Conservation (phyloP, 2,113 vertebrate species). For the Phalacrocorax brasilianus region DNA sequence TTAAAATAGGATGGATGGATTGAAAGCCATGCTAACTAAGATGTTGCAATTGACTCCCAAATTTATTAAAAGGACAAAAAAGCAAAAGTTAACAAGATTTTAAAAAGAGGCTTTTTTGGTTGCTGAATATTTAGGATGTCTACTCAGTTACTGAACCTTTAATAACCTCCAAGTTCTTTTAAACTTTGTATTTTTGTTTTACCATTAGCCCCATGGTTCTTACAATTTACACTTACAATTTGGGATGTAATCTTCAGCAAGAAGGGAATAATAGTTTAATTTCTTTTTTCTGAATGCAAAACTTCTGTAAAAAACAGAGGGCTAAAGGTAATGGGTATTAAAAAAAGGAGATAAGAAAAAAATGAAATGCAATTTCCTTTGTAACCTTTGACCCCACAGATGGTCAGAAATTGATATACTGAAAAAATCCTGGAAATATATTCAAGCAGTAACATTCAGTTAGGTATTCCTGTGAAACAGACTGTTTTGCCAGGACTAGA, state of each 20-base stretch:
- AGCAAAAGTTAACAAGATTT: neutral
- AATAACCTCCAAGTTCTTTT: neutral
- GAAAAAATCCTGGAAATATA: neutral
- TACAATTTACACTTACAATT: neutral
- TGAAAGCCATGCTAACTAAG: neutral
- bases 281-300: neutral
- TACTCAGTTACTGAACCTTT: neutral
- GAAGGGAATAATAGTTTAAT: neutral
- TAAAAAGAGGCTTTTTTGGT: rapidly evolving
- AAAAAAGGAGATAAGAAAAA: neutral
- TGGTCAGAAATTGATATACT: neutral
- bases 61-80: neutral
- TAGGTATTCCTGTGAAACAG: neutral
- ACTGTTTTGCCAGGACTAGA: neutral
- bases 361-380: neutral
- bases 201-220: rapidly evolving
- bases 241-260: neutral
- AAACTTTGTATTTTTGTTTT: neutral
- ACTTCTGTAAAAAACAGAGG: neutral
- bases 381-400: neutral
- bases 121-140: neutral
- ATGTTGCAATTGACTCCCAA: rapidly evolving
- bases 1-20: neutral
- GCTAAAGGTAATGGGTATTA: rapidly evolving
- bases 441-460: neutral